A percentile compares a stretch with the other conserved stretches of the same genome.
These are phyloP conservation scores for Athalia rosae DNA, from an alignment of 2,888 invertebrate genomes.

Conservation along the genomic window DNA sequence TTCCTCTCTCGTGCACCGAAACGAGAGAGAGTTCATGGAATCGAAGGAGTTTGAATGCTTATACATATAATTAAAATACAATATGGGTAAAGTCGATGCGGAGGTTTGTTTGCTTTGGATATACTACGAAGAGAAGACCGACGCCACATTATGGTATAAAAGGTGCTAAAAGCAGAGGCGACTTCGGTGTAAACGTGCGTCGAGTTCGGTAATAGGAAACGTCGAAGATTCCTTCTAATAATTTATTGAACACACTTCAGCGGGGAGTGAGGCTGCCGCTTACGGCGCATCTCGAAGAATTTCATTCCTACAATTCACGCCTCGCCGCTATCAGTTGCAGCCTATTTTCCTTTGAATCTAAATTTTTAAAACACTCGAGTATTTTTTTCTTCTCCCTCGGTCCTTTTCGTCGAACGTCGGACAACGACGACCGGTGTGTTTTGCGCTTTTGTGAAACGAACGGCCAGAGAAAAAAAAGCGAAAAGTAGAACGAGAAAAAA, in stretches of 20 bases:
- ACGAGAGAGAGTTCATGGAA: conserved; percentile 32
- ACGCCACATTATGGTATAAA: background rate
- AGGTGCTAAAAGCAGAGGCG: conserved; percentile 38
- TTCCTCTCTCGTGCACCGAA: conserved; percentile 1
- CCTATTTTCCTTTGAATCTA: background rate
- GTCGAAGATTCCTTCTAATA: conserved; percentile 37
- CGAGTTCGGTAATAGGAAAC: conserved; percentile 5
- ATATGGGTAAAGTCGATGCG: conserved; percentile 1
- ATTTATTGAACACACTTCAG: conserved; percentile 37
- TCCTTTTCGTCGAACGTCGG: too few species aligned
- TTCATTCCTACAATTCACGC: conserved; percentile 32
- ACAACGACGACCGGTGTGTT: too few species aligned
- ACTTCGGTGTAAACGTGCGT: background rate
- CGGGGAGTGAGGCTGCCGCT: background rate
- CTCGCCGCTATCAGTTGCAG: background rate
- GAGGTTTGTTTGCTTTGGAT: conserved; percentile 31
- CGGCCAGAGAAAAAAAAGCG: background rate
- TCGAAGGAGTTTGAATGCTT: background rate
- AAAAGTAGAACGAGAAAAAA: background rate
- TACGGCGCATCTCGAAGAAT: background rate
- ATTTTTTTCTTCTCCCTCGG: too few species aligned
- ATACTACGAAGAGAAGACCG: background rate
- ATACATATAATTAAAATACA: conserved; percentile 22
- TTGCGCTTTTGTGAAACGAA: background rate
- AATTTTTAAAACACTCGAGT: too few species aligned